Evolutionary conservation across 2,113 vertebrate species (phyloP).

Genomic region (Triplophysa tibetana): DNA sequence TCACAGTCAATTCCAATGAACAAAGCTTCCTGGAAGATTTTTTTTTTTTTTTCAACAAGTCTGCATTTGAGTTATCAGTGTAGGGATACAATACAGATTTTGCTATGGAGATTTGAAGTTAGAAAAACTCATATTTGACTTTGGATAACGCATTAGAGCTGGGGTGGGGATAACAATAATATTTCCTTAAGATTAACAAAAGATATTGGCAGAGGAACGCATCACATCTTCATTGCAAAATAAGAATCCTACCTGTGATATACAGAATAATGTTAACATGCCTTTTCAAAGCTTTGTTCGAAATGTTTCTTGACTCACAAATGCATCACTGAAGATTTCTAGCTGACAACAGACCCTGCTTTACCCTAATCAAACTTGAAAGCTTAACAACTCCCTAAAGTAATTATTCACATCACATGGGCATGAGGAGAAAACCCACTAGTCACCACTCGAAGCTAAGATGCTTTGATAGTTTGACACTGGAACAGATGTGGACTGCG

Average conservation of each 20-base stretch:
- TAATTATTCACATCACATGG: slow-evolving; percentile 10
- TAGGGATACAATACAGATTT: too few relatives aligned
- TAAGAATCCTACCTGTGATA: neutral
- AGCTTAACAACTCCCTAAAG: neutral
- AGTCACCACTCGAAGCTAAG: slow-evolving; percentile 31
- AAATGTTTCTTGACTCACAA: neutral
- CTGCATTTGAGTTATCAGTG: too few relatives aligned
- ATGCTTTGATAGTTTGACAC: slow-evolving; percentile 30
- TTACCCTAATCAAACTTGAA: slow-evolving; percentile 10
- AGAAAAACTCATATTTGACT: too few relatives aligned
- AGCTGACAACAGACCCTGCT: neutral
- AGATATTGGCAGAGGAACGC: neutral
- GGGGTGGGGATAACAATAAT: too few relatives aligned
- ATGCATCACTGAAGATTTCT: too few relatives aligned
- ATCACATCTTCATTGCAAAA: neutral
- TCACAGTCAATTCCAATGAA: neutral
- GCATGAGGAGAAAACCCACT: slow-evolving; percentile 1
- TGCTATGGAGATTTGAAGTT: too few relatives aligned
- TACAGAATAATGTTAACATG: neutral
- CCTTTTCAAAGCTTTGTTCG: neutral
- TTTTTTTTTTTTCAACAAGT: too few relatives aligned
- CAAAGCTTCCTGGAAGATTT: neutral
- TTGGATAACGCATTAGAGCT: too few relatives aligned
- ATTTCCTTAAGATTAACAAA: neutral
- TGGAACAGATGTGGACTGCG: slow-evolving; percentile 24